Percentiles rank a stretch among this genome's conserved stretches.
phyloP scores from a whole-genome alignment of 2,888 invertebrate species.

The Galeruca laticollis region DNA sequence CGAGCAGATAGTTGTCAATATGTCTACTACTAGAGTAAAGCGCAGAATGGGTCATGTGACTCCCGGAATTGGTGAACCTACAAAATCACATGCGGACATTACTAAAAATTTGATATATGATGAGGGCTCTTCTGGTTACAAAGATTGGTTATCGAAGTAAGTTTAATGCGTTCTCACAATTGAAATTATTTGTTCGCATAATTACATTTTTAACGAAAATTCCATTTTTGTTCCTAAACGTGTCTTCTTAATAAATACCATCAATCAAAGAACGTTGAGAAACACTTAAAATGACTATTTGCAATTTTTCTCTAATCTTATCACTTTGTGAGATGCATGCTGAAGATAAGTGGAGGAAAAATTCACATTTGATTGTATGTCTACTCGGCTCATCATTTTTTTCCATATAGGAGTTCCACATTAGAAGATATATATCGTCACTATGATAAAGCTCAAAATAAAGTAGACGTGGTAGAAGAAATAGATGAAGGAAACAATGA shows the following conservation, averaged over 20 bases:
- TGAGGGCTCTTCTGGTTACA: constrained; percentile 79
- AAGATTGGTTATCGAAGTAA: constrained; percentile 82
- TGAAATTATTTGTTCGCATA: no score
- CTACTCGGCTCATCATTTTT: no score
- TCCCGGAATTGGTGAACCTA: constrained; percentile 55
- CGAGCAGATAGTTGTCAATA: constrained; percentile 77
- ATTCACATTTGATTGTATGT: no score
- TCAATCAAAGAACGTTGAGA: no score
- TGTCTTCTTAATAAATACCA: no score
- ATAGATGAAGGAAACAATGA: constrained; percentile 64
- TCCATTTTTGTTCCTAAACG: no score
- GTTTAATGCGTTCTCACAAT: constrained; percentile 44
- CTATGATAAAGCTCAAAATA: constrained; percentile 66
- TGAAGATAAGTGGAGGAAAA: no score
- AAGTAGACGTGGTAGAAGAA: constrained; percentile 56
- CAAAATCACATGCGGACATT: constrained; percentile 54
- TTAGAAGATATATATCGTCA: constrained; percentile 78
- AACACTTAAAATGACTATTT: no score
- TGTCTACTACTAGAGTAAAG: constrained; percentile 66
- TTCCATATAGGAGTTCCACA: constrained; percentile 73
- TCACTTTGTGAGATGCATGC: no score
- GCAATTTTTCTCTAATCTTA: no score
- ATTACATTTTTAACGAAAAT: no score
- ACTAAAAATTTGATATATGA: constrained; percentile 72
- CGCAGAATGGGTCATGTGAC: constrained; percentile 62